Base-by-base conservation (phyloP, 2,888 invertebrate species). In the Meandrusa payeni region DNA sequence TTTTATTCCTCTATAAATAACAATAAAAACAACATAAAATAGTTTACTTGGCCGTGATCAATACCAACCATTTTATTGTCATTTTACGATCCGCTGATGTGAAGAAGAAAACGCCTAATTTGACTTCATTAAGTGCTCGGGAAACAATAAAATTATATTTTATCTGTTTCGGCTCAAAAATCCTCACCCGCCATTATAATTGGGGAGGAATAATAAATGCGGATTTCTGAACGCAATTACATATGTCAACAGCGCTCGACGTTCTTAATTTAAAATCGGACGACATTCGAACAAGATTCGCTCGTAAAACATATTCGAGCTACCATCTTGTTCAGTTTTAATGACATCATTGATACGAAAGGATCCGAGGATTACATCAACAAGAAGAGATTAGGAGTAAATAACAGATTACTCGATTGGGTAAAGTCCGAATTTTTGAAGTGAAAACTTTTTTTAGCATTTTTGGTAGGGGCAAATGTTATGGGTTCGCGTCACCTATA, bases 21-120 rank as follows among this genome's bases (percentile, higher is more conserved):
- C 82, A 74, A 80, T 85, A 85, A 85, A 86, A 87, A 76, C 60
- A 69, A 70, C 77, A 81, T 86, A 76, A 85, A 86, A 85, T 85
- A 85, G 82, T 76, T 79, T 73, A 80, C 69, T 78, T 66, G 68
- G 56, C 64, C 66, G 69, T 64, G 76, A 83, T 82, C 85, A 76
- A 83, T 82, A 80, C 71, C 63, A 66, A 68, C 68, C 58, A 65
- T 78, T 86, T 85, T 80, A 87, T 64, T 65, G 67, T 72, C 64
- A 70, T 81, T 85, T 86, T 78, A 82, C 72, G 76, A 77, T 55
- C 52, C 54, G 61, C 54, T 69, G 69, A 80, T 79, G 77, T 75
- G 73, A 71, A 76, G 72, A 73, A 75, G 68, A 78, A 82, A 74
- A 79, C 69, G 64, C 69, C 76, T 78, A 82, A 83, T 80, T 81